Evolutionary conservation across 2,888 invertebrate species (phyloP).

Genomic region (Ophion slaviceki): DNA sequence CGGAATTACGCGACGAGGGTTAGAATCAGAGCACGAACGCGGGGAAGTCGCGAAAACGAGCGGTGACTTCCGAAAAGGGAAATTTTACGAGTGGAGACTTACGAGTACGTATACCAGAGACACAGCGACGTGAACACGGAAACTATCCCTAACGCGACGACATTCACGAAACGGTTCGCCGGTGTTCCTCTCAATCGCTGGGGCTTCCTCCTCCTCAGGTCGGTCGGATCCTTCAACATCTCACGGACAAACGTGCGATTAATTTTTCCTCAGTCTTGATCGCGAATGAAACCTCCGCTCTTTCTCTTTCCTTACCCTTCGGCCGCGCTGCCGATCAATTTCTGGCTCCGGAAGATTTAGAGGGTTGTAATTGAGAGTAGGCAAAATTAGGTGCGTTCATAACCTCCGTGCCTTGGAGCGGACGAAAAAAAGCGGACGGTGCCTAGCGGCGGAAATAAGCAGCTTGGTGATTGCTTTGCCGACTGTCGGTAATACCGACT

Average conservation of each 20-base stretch:
- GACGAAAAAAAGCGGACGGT: neutral
- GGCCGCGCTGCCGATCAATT: neutral
- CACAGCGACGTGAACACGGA: neutral
- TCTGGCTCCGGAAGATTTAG: neutral
- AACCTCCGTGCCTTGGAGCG: neutral
- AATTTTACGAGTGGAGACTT: neutral
- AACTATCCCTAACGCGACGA: conserved; percentile 9
- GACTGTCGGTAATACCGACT: neutral
- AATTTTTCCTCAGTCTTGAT: neutral
- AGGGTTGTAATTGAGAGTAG: neutral
- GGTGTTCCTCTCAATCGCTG: conserved; percentile 74
- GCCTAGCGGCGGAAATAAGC: neutral
- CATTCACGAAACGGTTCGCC: conserved; percentile 51
- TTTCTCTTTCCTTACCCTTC: neutral
- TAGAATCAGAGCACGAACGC: neutral
- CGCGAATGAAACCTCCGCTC: neutral
- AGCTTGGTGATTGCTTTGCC: neutral
- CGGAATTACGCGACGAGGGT: neutral
- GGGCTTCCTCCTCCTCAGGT: conserved; percentile 71
- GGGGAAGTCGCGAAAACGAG: neutral
- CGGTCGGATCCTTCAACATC: conserved; percentile 68
- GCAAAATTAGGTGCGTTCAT: neutral
- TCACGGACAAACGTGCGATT: conserved; percentile 28
- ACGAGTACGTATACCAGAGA: conserved; percentile 21
- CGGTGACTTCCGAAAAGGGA: neutral